Conservation (phyloP, 2,113 vertebrate genomes). For the Hippotragus niger region DNA sequence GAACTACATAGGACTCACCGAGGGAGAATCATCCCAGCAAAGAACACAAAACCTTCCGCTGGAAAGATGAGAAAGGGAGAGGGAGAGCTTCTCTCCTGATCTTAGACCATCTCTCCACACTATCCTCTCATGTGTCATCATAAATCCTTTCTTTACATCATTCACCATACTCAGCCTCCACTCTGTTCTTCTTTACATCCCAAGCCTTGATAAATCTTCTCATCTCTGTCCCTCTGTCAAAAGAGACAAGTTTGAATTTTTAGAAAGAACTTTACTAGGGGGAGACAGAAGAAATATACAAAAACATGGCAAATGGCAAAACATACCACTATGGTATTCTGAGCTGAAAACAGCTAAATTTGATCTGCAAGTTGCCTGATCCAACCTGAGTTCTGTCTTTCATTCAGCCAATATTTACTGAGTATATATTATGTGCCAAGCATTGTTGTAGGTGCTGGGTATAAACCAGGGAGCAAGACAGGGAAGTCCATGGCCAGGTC, state of each 20-base stretch:
- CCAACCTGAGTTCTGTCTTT: not conserved
- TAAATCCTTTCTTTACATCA: not conserved
- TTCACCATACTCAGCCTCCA: not conserved
- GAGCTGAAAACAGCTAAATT: not conserved
- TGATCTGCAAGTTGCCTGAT: not conserved
- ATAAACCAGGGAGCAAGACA: not conserved
- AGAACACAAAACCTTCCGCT: not conserved
- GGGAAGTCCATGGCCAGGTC: not conserved
- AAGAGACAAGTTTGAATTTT: not conserved
- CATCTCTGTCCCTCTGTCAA: not conserved
- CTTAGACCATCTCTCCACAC: not conserved
- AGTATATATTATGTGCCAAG: not conserved
- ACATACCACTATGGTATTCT: not conserved
- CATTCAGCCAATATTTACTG: not conserved
- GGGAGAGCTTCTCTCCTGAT: no score
- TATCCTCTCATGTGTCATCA: not conserved
- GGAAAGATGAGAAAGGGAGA: not conserved
- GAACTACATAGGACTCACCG: not conserved
- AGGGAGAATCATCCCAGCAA: not conserved
- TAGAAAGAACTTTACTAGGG: not conserved
- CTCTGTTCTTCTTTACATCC: not conserved
- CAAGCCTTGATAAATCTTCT: not conserved
- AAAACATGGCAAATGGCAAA: not conserved
- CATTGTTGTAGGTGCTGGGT: not conserved
- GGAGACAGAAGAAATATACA: not conserved